Percentiles rank a stretch among this genome's conserved stretches.
These are phyloP conservation scores for Sylvia borin DNA, from an alignment of 2,797 vertebrate genomes.

Conservation along the genomic window DNA sequence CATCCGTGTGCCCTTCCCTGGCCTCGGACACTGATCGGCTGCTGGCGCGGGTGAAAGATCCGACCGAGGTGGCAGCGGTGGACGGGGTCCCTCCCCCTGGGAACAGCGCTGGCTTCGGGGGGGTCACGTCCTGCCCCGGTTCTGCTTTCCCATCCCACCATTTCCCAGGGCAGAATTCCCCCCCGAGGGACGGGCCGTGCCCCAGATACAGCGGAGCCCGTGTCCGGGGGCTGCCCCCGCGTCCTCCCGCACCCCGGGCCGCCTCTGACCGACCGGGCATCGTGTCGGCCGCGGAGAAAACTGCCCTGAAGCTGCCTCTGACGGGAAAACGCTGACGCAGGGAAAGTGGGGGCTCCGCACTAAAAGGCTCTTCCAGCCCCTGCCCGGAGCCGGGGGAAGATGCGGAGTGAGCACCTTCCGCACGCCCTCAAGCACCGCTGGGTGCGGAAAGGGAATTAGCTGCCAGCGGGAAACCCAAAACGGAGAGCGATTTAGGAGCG, in stretches of 20 bases:
- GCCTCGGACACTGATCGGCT: background rate
- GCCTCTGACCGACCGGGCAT: too few species aligned
- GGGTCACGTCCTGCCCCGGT: background rate
- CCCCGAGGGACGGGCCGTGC: background rate
- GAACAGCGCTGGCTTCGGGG: background rate
- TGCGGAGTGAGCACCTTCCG: fast-evolving
- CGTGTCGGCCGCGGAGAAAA: background rate
- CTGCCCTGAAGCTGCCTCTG: background rate
- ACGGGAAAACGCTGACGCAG: background rate
- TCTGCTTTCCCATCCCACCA: background rate
- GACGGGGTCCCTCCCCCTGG: background rate
- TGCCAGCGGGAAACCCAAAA: background rate
- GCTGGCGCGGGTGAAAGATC: background rate
- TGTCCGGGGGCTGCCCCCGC: background rate
- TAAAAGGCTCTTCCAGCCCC: background rate
- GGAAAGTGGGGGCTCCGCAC: background rate
- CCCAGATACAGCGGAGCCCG: background rate
- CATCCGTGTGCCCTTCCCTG: background rate
- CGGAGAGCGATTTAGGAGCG: background rate
- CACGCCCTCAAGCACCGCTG: fast-evolving
- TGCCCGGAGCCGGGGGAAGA: background rate
- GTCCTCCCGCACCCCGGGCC: background rate
- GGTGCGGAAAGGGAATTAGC: background rate
- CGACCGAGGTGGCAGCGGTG: background rate
- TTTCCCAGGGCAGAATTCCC: background rate